Evolutionary conservation across 2,113 vertebrate species (phyloP).

Genomic region (Phaethon lepturus): DNA sequence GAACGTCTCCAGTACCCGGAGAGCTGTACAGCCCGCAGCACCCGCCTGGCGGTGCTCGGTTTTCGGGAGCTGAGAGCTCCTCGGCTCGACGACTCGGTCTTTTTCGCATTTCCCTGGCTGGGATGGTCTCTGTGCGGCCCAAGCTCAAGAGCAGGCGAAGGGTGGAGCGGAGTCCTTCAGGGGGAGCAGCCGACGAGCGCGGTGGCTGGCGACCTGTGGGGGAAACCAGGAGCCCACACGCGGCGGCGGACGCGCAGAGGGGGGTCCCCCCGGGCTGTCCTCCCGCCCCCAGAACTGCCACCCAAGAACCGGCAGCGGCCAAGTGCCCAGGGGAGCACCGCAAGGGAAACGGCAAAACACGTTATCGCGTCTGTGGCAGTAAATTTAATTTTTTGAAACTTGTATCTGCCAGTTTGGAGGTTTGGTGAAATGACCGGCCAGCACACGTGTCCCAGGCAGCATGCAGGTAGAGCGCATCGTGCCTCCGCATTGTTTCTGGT

Average conservation of each 20-base stretch:
- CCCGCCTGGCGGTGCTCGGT: accelerated
- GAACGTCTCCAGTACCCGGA: neutral
- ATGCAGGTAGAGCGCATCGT: accelerated
- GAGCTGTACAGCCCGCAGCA: neutral
- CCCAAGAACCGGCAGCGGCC: neutral
- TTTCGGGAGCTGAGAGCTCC: neutral
- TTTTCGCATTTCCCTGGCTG: neutral
- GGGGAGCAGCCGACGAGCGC: too few relatives aligned
- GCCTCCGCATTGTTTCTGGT: neutral
- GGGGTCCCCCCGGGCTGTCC: neutral
- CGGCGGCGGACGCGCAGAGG: accelerated
- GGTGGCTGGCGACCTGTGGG: neutral
- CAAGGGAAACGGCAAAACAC: neutral
- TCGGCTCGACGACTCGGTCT: neutral
- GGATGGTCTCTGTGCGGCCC: neutral
- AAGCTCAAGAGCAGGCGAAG: neutral
- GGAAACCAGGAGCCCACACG: accelerated
- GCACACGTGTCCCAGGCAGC: neutral
- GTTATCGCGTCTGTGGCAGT: accelerated
- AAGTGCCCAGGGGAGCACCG: neutral
- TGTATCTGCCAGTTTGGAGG: accelerated
- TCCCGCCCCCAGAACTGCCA: neutral
- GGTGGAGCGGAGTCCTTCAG: neutral
- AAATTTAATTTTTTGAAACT: neutral
- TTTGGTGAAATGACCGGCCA: neutral